These are phyloP conservation scores for Chouioia cunea DNA, from an alignment of 2,888 invertebrate species.

Conservation along the genomic window DNA sequence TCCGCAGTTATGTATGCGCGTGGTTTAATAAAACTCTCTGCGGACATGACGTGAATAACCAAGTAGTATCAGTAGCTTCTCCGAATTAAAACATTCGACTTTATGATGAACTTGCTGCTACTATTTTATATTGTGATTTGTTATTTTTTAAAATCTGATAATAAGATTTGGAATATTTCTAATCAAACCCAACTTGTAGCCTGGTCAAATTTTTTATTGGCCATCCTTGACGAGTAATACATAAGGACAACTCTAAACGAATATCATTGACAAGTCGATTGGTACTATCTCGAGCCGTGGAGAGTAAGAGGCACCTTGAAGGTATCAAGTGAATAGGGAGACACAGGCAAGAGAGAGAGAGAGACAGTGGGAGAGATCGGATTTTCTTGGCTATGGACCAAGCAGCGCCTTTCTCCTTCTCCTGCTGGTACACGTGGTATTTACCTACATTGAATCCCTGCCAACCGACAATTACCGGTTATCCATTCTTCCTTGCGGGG, in stretches of 20 bases:
- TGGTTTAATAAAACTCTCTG: constrained; percentile 45
- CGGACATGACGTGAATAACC: constrained; percentile 43
- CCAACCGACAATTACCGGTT: constrained; percentile 69
- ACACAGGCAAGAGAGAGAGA: too few relatives aligned
- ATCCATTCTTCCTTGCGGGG: constrained; percentile 61
- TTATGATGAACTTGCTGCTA: constrained; percentile 15
- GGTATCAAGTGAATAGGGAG: too few relatives aligned
- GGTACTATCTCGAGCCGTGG: constrained; percentile 56
- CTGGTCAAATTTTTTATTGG: too few relatives aligned
- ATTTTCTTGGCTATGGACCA: too few relatives aligned
- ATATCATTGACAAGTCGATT: constrained; percentile 58
- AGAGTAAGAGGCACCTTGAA: neutral
- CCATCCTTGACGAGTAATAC: too few relatives aligned
- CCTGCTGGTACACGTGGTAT: constrained; percentile 52
- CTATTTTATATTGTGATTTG: too few relatives aligned
- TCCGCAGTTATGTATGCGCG: constrained; percentile 22
- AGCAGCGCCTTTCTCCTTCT: too few relatives aligned
- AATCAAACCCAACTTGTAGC: too few relatives aligned
- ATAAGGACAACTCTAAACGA: too few relatives aligned
- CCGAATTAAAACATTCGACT: constrained; percentile 42
- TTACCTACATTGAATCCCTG: constrained; percentile 69
- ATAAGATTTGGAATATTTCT: too few relatives aligned
- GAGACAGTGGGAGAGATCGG: too few relatives aligned
- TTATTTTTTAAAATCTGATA: too few relatives aligned
- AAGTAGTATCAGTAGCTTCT: neutral